Evolutionary conservation across 2,113 vertebrate genomes (phyloP), one percentile per base, ranked within the genome.

Genomic region (Apodemus speciosus): DNA sequence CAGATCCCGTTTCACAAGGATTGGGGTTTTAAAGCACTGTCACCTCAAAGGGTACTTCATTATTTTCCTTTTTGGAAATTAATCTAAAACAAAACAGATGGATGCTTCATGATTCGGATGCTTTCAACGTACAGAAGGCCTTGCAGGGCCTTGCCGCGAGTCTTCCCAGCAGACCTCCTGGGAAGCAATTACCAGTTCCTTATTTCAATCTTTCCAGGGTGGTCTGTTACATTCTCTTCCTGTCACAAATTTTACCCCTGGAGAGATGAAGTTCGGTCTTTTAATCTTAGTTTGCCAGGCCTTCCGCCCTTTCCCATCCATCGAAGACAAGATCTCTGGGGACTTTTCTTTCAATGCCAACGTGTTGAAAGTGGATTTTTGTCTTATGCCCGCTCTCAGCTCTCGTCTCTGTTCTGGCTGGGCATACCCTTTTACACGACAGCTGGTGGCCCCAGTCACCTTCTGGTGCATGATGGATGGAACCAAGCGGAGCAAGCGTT

Each of bases 381-480:
- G 25, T 81, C 38, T 72, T 60, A 32, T 40, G 9, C 2, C n/a
- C 25, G 32, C n/a, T 58, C 85, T 38, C 64, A 87, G 32, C 3
- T 88, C 35, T 51, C 62, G 8, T 62, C 46, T 84, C 89, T 84
- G 6, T 68, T 80, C 88, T 73, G 49, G 81, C 56, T 81, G 27
- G 43, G 49, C 72, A 35, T n/a, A 58, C 14, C 21, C 86, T 60
- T 90, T 60, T n/a, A 23, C 32, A 27, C 35, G 93, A 95, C 96
- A 97, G 96, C 92, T 92, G 92, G 84, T 76, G 46, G 58, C 62
- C 84, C 88, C 75, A 68, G 89, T 35, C 91, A 72, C 87, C 93
- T 94, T 89, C 94, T 14, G 30, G 32, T 30, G 46, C 83, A 64
- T 96, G 94, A 97, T 90, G 91, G 89, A 91, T 91, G 60, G 89